Evolutionary conservation across 1,140 invertebrate species (phyloP), one percentile per base, ranked within the genome.

Genomic region (Bombus cullumanus): DNA sequence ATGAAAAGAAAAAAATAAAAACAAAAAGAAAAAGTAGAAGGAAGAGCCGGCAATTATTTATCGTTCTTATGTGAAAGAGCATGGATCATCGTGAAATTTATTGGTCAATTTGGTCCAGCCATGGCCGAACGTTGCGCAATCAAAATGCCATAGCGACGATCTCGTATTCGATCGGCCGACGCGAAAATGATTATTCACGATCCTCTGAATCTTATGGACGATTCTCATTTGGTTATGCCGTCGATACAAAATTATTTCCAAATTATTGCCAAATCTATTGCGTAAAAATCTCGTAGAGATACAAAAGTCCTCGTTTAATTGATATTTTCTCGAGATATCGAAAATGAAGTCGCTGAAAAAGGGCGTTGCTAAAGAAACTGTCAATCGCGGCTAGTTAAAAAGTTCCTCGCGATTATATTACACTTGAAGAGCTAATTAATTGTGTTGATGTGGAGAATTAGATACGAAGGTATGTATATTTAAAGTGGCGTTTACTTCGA

Each of bases 81-180:
- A 59, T 39, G 74, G 69, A 64, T 92, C 90, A 81, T 91, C 88
- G 68, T 64, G 76, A 85, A 90, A 92, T 92, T 90, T 89, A 88
- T 83, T 82, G 85, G 73, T 74, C 86, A 88, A 88, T 89, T 89
- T 78, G 77, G 41, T 10, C 41, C 59, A 74, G 69, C 66, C 53
- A 72, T 28, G 82, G 76, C n/a, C 41, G 28, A 28, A 71, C 62
- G 57, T 43, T 90, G 86, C 73, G 62, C 64, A 91, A 92, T 83
- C 80, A 41, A 77, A 75, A 81, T 12, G 39, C 47, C 47, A 53
- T 53, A 53, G 47, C 57, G 71, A 82, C 25, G 43, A 41, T 68
- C 68, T n/a, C 47, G 18, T 68, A 64, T 71, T 68, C 80, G 43
- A 68, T 71, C 43, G 43, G 72, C 72, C 59, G 39, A 34, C 3